These are phyloP conservation scores for Dendropsophus ebraccatus DNA, from an alignment of 2,113 vertebrate species.

Conservation along the genomic window DNA sequence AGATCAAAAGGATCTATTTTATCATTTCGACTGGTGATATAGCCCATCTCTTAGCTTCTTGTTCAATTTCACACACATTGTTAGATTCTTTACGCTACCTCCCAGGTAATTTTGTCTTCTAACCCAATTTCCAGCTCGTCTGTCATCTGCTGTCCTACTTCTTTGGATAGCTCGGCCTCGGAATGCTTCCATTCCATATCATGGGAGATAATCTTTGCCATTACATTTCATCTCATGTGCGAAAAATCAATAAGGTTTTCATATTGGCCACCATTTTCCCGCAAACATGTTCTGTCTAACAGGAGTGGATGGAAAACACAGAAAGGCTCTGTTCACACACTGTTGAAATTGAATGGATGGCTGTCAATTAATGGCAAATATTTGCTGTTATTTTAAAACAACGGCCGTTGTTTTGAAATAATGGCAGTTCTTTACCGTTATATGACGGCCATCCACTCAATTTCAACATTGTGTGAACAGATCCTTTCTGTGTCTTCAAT, in stretches of 20 bases:
- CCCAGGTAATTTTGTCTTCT: constrained; percentile 14
- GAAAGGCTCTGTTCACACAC: too few relatives aligned
- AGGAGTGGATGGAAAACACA: too few relatives aligned
- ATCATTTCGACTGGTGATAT: background rate
- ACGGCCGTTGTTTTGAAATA: too few relatives aligned
- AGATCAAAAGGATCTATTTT: background rate
- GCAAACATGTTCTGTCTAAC: background rate
- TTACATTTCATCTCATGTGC: background rate
- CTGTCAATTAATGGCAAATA: too few relatives aligned
- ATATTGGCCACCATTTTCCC: background rate
- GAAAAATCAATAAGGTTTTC: background rate
- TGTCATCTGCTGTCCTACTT: constrained; percentile 6
- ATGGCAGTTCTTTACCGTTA: too few relatives aligned
- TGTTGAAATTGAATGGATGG: too few relatives aligned
- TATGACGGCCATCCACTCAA: too few relatives aligned
- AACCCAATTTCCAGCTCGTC: background rate
- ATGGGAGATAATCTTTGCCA: background rate
- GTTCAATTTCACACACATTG: constrained; percentile 24
- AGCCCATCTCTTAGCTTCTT: background rate
- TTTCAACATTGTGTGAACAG: too few relatives aligned
- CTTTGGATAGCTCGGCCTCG: background rate
- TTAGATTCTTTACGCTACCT: constrained; percentile 5
- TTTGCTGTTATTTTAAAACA: too few relatives aligned
- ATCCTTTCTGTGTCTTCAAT: too few relatives aligned
- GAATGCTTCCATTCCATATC: background rate